These are phyloP conservation scores for Petaurus breviceps DNA, from an alignment of 2,113 vertebrate species.

Conservation along the genomic window DNA sequence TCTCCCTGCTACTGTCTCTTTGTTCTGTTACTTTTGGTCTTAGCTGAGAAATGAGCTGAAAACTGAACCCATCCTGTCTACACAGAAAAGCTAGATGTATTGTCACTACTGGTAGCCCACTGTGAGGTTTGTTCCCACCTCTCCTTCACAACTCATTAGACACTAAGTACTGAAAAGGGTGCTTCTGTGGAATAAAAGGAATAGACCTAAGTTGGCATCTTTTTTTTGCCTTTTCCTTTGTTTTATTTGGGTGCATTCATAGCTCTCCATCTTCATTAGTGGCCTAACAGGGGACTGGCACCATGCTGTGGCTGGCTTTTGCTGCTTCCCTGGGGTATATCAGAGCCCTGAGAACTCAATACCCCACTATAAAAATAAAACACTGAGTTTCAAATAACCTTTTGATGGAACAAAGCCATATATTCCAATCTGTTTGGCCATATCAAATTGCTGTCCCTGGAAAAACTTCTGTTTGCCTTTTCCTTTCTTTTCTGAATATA, in stretches of 20 bases:
- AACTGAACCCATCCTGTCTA: constrained; percentile 48
- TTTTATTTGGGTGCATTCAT: constrained; percentile 76
- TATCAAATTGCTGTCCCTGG: constrained; percentile 72
- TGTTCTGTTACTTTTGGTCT: constrained; percentile 64
- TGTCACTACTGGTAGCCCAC: constrained; percentile 43
- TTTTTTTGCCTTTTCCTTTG: constrained; percentile 64
- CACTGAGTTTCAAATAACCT: constrained; percentile 71
- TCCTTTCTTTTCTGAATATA: constrained; percentile 39
- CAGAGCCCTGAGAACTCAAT: constrained; percentile 73
- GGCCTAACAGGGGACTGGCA: constrained; percentile 55
- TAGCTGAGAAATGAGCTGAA: constrained; percentile 67
- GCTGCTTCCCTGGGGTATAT: constrained; percentile 71
- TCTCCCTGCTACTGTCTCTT: constrained; percentile 55
- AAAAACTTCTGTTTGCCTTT: background rate
- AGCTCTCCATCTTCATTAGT: constrained; percentile 74
- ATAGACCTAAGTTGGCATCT: constrained; percentile 8
- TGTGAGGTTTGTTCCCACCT: constrained; percentile 63
- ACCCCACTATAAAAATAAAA: constrained; percentile 74
- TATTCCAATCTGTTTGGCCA: constrained; percentile 26
- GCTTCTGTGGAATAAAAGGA: constrained; percentile 54
- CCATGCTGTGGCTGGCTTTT: constrained; percentile 64
- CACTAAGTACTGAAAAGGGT: constrained; percentile 63
- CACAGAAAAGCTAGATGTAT: background rate
- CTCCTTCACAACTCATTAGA: constrained; percentile 65
- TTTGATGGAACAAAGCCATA: constrained; percentile 70